These are phyloP conservation scores for Agriopis aurantiaria DNA, from an alignment of 2,888 invertebrate species.

Conservation along the genomic window DNA sequence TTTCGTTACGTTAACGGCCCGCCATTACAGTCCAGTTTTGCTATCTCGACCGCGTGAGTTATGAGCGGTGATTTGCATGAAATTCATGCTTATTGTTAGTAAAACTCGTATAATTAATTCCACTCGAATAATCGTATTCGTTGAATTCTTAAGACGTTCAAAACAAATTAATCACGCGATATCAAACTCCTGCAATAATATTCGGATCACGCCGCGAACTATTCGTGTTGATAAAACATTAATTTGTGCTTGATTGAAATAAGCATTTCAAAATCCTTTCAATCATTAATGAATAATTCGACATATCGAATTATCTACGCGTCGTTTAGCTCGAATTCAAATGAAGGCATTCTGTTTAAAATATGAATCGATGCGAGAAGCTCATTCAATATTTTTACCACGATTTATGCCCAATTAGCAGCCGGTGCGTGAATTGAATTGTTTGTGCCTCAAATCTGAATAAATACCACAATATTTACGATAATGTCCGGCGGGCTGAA, in stretches of 20 bases:
- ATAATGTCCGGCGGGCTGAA: constrained; percentile 80
- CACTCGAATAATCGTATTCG: constrained; percentile 58
- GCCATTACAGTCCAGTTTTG: constrained; percentile 64
- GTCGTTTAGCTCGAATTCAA: constrained; percentile 74
- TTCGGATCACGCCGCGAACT: constrained; percentile 56
- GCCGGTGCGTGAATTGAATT: constrained; percentile 85
- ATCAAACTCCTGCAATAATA: constrained; percentile 40
- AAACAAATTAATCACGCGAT: constrained; percentile 64
- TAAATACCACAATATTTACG: constrained; percentile 86
- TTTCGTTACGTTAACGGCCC: constrained; percentile 69
- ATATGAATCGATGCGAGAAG: constrained; percentile 81
- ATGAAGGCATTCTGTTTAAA: constrained; percentile 78
- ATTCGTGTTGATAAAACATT: constrained; percentile 43
- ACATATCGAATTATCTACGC: constrained; percentile 72
- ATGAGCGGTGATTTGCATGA: constrained; percentile 65
- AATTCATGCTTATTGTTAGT: constrained; percentile 55
- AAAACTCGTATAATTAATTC: constrained; percentile 61
- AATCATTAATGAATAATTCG: constrained; percentile 69
- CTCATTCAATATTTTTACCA: constrained; percentile 83
- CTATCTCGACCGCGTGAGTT: constrained; percentile 62
- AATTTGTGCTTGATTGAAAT: constrained; percentile 56
- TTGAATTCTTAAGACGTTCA: constrained; percentile 54
- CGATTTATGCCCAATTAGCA: constrained; percentile 85
- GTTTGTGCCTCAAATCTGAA: constrained; percentile 83
- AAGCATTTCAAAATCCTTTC: constrained; percentile 59